Evolutionary conservation across 2,113 vertebrate species (phyloP), one percentile per base, ranked within the genome.

Genomic region (Phrynocephalus versicolor): DNA sequence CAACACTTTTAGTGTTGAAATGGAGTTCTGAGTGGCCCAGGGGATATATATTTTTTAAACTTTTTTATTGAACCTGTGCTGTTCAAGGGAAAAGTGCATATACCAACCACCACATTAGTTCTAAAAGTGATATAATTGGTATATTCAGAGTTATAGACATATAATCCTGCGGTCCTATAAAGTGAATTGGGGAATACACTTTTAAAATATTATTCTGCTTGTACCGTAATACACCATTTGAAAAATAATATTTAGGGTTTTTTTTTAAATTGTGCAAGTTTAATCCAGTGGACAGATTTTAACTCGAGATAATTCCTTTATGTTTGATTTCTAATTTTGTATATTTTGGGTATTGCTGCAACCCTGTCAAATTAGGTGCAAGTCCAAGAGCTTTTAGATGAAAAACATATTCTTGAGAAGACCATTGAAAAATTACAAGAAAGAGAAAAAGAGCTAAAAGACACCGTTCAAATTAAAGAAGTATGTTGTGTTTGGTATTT

Each of bases 401-500:
- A 96, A 93, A 97, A 95, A 57, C 86, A 94, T 58, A 73, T 91
- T 45, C 88, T 97, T 75, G 95, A 97, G 85, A 92, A 93, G 70
- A 87, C 91, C 82, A 79, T 92, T 91, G 95, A 96, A 93, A 93
- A 94, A 86, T 89, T 96, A 91, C 92, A 96, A 93, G 93, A 93
- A 79, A 94, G 90, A 89, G 91, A 96, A 89, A 89, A 94, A 69
- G 88, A 96, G 82, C 88, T 92, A n/a, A 95, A 94, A 82, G 91
- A 93, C 55, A 90, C 88, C 88, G 89, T 92, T 41, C 84, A 92
- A 83, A 84, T 90, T 64, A 96, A 88, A 93, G 95, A 97, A 96
- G 97, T 97, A 88, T 89, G 90, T 81, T 27, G 6, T 51, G 2
- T 0, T 72, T n/a, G 6, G 79, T 30, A 7, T 2, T 77, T 77